Conservation (phyloP, 2,797 vertebrate genomes). For the Balearica regulorum region DNA sequence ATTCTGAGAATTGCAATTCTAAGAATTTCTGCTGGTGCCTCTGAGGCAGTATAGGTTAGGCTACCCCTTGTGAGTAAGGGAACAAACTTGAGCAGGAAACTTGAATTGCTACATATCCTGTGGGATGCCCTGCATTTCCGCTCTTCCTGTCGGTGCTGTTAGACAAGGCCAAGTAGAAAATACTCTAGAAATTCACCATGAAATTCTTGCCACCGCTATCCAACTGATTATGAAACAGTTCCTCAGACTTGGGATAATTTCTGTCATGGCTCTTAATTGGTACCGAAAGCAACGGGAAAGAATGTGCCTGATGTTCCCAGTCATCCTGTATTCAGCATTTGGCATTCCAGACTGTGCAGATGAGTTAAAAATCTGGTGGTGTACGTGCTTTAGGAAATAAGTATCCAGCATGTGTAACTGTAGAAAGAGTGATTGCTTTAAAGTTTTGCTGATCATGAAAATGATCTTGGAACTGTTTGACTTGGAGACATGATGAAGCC, state of each 20-base stretch:
- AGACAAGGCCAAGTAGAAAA: background rate
- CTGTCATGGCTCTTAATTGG: background rate
- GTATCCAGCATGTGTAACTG: background rate
- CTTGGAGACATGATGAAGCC: background rate
- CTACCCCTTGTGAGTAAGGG: background rate
- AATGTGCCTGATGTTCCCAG: background rate
- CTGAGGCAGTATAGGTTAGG: background rate
- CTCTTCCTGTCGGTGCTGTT: background rate
- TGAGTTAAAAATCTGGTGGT: background rate
- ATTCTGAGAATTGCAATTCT: background rate
- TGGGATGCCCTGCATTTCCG: background rate
- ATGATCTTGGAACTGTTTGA: background rate
- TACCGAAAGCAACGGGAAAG: background rate
- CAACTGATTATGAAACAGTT: background rate
- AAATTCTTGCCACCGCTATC: background rate
- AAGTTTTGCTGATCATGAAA: background rate
- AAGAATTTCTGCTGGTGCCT: background rate
- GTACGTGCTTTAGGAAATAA: background rate
- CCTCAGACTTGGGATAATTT: background rate
- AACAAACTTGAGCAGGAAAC: background rate
- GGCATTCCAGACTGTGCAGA: fast-evolving
- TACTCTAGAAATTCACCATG: background rate
- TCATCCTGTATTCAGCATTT: background rate
- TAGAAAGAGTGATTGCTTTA: background rate
- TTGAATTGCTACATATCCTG: slow-evolving; percentile 8